phyloP scores from a whole-genome alignment of 35 echinoderm and acorn worm genomes.

The Acanthaster planci region DNA sequence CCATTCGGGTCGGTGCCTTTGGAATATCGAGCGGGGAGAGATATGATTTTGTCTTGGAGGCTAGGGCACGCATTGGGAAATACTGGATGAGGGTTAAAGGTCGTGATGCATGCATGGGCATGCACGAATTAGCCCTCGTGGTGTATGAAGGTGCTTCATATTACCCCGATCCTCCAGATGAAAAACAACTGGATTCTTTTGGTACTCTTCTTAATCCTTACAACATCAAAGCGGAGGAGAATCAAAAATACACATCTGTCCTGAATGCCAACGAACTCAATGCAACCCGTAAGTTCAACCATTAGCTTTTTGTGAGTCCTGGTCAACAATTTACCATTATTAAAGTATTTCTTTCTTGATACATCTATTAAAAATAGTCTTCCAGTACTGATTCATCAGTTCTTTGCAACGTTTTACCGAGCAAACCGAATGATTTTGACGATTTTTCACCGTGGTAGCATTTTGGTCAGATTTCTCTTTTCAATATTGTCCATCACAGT shows the following conservation, averaged over 20 bases:
- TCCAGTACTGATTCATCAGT: neutral
- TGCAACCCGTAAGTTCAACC: slow-evolving; percentile 12
- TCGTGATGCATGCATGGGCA: neutral
- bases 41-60: slow-evolving; percentile 63
- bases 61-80: slow-evolving; percentile 48
- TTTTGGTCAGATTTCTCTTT: neutral
- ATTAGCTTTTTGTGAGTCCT: too few relatives aligned
- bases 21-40: slow-evolving; percentile 35
- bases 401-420: neutral
- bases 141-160: neutral
- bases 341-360: neutral
- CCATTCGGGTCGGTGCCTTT: neutral
- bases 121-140: slow-evolving; percentile 4
- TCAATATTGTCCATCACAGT: too few relatives aligned
- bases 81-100: slow-evolving; percentile 85
- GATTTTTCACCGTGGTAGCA: neutral
- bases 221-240: neutral
- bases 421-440: neutral
- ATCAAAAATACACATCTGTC: neutral
- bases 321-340: too few relatives aligned
- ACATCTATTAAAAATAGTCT: neutral
- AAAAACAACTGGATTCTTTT: neutral
- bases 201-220: slow-evolving; percentile 4
- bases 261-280: neutral
- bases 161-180: neutral